These are phyloP conservation scores for Aporophyla nigra DNA, from an alignment of 2,888 invertebrate species.

Conservation along the genomic window DNA sequence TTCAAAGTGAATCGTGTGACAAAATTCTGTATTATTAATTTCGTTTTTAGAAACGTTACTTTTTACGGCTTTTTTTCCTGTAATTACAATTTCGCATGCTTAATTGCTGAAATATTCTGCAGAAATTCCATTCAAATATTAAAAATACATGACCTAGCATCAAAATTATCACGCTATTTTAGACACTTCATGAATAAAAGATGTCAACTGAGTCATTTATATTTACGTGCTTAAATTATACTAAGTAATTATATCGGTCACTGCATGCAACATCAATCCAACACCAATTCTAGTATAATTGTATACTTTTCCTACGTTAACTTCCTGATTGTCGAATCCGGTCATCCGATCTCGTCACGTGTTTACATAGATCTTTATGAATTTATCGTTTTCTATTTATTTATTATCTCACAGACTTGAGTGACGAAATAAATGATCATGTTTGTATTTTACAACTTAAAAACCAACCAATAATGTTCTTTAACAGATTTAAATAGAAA, in stretches of 20 bases:
- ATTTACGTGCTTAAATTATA: conserved; percentile 29
- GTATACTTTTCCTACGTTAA: conserved; percentile 13
- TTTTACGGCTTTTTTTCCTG: conserved; percentile 2
- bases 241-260: conserved; percentile 31
- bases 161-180: conserved; percentile 13
- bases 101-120: conserved; percentile 22
- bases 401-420: background rate
- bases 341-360: background rate
- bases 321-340: conserved; percentile 23
- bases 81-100: conserved; percentile 35
- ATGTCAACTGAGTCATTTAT: conserved; percentile 31
- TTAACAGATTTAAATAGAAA: conserved; percentile 15
- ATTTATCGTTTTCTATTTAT: background rate
- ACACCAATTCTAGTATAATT: conserved; percentile 8
- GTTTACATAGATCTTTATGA: background rate
- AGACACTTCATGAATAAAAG: conserved; percentile 32
- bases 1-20: conserved; percentile 46
- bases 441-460: background rate
- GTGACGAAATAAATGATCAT: background rate
- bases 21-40: conserved; percentile 24
- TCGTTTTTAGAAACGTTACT: conserved; percentile 16
- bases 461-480: background rate
- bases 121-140: background rate
- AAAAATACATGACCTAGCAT: background rate
- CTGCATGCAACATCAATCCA: conserved; percentile 22